These are phyloP conservation scores for Leptinotarsa rubiginosa DNA, from an alignment of 2,888 invertebrate species.

Conservation along the genomic window DNA sequence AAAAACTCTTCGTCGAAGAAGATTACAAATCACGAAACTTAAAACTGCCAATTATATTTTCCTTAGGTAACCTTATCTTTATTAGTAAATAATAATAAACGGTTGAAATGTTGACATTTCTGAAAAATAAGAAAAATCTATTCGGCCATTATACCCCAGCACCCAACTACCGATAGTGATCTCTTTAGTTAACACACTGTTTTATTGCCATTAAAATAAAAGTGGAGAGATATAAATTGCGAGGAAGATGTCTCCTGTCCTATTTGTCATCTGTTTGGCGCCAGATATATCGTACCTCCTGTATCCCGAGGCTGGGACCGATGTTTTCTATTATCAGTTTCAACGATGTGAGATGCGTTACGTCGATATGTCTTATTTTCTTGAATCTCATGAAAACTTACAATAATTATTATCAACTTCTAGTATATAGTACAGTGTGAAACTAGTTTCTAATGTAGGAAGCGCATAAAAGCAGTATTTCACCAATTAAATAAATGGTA, in stretches of 20 bases:
- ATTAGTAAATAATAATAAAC: constrained; percentile 48
- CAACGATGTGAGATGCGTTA: background rate
- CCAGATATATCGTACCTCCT: constrained; percentile 39
- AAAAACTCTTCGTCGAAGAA: background rate
- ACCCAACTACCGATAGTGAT: constrained; percentile 51
- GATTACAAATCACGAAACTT: background rate
- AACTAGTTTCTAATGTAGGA: too few relatives aligned
- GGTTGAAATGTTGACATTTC: constrained; percentile 52
- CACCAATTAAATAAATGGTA: too few relatives aligned
- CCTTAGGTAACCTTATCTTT: constrained; percentile 38
- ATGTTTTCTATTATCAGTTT: constrained; percentile 21
- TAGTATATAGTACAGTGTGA: too few relatives aligned
- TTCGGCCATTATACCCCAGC: constrained; percentile 43
- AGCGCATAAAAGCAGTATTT: too few relatives aligned
- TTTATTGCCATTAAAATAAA: constrained; percentile 58
- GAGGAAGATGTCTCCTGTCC: constrained; percentile 54
- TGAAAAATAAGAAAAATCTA: constrained; percentile 44
- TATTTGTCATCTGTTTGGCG: constrained; percentile 54
- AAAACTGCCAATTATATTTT: constrained; percentile 12
- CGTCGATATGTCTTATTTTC: too few relatives aligned
- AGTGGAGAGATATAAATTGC: constrained; percentile 55
- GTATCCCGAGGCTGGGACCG: constrained; percentile 21
- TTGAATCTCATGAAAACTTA: too few relatives aligned
- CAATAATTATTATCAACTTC: too few relatives aligned
- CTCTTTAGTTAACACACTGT: constrained; percentile 56